Base-by-base conservation (phyloP, 2,888 invertebrate species). In the Chalcosyrphus nemorum region DNA sequence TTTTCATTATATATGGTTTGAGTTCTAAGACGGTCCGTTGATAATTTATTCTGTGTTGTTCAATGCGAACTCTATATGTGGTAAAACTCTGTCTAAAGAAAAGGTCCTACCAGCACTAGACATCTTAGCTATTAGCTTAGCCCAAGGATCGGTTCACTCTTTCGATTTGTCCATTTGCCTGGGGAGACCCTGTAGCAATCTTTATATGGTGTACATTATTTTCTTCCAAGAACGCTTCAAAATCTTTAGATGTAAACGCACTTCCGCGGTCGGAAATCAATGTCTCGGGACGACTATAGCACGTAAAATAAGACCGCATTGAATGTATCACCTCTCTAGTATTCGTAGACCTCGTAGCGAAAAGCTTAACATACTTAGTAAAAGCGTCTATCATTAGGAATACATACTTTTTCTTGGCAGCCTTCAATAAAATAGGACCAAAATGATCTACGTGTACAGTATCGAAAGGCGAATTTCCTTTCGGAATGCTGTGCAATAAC, bases 381-480 rank as follows among this genome's bases (percentile, higher is more conserved):
- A 35, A 35, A 11, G 35, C 35, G 5, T 35, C 35, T 5, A 29
- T 7, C 4, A 29, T 7, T 7, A 29, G 7, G 1, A 29, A 29
- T 5, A 29, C 29, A 29, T 29, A 29, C 5, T 29, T 29, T 7
- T 29, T 29, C 7, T 29, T 29, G 1, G 29, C 4, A 7, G 1
- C n/a, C 35, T 35, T 35, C 9, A 35, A 11, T 35, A 11, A 35
- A 11, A 74, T 27, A 0, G 74, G 68, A 0, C 80, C 82, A 17
- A 68, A 80, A 43, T 78, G 59, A 29, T 86, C 82, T 2, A 77
- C 27, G 41, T 86, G 86, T 11, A 84, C 4, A 1, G 61, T 75
- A 1, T 84, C 35, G 35, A 89, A 89, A 86, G 17, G 80, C 66
- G 41, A 88, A 86, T 9, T 89, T 43, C 17, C 50, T 5, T 59